Evolutionary conservation across 92 coral and sea anemone species (phyloP).

Genomic region (Porites lobata): DNA sequence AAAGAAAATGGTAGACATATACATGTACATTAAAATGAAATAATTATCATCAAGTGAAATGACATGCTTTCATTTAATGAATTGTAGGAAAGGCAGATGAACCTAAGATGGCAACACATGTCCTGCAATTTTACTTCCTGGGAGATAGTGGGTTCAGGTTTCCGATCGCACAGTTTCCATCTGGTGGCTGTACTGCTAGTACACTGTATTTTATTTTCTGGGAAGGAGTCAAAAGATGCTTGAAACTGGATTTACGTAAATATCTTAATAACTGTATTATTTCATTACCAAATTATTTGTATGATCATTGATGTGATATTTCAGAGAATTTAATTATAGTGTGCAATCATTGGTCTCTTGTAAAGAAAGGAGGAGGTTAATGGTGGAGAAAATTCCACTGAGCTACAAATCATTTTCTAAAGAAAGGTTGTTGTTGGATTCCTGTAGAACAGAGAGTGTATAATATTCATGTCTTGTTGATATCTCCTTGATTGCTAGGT

Average conservation of each 20-base stretch:
- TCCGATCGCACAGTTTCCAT: slow-evolving; percentile 65
- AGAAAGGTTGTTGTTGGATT: too few relatives aligned
- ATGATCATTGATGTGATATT: neutral
- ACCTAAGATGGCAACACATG: slow-evolving; percentile 62
- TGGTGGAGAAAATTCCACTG: too few relatives aligned
- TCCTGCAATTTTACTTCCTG: slow-evolving; percentile 45
- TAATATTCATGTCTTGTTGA: too few relatives aligned
- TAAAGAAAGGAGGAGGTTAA: too few relatives aligned
- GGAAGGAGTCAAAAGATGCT: slow-evolving; percentile 65
- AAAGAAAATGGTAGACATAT: too few relatives aligned
- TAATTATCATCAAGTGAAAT: too few relatives aligned
- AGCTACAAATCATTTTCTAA: too few relatives aligned
- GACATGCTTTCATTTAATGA: neutral
- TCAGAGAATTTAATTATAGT: too few relatives aligned
- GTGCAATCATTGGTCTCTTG: too few relatives aligned
- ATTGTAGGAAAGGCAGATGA: slow-evolving; percentile 7
- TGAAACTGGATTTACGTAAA: slow-evolving; percentile 61
- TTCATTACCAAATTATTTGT: neutral
- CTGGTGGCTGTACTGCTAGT: slow-evolving; percentile 49
- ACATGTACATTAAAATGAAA: neutral
- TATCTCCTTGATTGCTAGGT: neutral
- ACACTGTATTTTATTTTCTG: slow-evolving; percentile 41
- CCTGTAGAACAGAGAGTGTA: too few relatives aligned
- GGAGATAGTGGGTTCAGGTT: slow-evolving; percentile 63
- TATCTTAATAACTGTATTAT: neutral